A percentile compares a stretch with the other conserved stretches of the same genome.
Evolutionary conservation across 2,797 vertebrate species (phyloP).

Genomic region (Xerus rutilus): DNA sequence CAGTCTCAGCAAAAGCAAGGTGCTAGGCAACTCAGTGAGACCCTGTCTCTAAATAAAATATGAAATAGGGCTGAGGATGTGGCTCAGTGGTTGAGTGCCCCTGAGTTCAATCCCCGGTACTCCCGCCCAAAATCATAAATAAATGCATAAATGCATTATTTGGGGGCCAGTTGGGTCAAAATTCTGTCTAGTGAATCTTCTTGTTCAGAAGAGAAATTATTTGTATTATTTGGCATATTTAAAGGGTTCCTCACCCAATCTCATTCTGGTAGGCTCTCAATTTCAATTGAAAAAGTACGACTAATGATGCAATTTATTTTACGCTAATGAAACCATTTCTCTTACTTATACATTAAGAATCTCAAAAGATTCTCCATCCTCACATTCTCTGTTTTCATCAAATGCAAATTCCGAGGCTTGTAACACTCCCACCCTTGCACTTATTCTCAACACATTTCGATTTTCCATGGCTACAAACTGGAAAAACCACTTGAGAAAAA

Average conservation of each 20-base stretch:
- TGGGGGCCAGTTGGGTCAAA: neutral
- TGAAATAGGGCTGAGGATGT: too few species aligned
- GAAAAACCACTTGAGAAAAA: too few species aligned
- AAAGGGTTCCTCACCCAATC: neutral
- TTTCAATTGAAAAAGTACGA: neutral
- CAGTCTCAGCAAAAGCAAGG: too few species aligned
- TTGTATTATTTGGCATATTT: neutral
- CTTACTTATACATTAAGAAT: neutral
- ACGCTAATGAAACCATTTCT: neutral
- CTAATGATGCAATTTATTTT: neutral
- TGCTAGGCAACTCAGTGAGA: too few species aligned
- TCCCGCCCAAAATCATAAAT: too few species aligned
- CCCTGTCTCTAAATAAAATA: too few species aligned
- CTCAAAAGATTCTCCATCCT: neutral
- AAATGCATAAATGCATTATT: neutral
- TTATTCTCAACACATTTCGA: neutral
- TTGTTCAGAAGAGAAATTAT: neutral
- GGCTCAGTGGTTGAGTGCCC: too few species aligned
- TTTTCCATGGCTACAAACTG: neutral
- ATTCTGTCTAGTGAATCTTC: neutral
- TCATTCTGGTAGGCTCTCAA: neutral
- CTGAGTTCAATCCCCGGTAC: too few species aligned
- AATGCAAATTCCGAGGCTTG: neutral
- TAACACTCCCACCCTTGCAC: neutral
- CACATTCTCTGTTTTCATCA: neutral